Evolutionary conservation across 2,888 invertebrate genomes (phyloP), one percentile per base, ranked within the genome.

Genomic region (Neoscelio sp.): DNA sequence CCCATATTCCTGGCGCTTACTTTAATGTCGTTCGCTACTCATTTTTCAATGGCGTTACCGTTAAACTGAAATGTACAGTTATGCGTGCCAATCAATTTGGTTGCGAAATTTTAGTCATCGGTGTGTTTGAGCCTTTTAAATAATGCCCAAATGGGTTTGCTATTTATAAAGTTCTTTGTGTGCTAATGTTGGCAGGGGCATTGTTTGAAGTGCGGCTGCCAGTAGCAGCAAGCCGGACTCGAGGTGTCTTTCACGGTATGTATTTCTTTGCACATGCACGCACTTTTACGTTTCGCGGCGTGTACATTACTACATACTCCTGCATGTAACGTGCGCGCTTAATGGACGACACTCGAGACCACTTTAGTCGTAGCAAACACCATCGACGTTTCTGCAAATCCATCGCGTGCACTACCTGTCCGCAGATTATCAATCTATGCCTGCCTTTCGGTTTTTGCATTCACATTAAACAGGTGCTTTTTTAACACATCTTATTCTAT

Each of bases 311-410:
- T 77, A 77, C 80, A 80, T 80, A 78, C 78, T 74, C 65, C 54
- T 64, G 76, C 65, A 73, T 67, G 68, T 77, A 79, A 73, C 84
- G 85, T 86, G 85, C 81, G 83, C 85, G 84, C 85, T 89, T 89
- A 89, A 89, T 89, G 89, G 89, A 89, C 85, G 87, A 86, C 87
- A 89, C 89, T 89, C 85, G 89, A 89, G 89, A 89, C 89, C 89
- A 89, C 89, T 89, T 89, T 88, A 87, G 85, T 82, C 87, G 87
- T 85, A 81, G 89, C 89, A 89, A 89, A 89, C 89, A 89, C 85
- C 87, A 85, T 86, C 85, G 85, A 87, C 87, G 86, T 87, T 89
- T 89, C 87, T 88, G 86, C 87, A 89, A 89, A 89, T 85, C 87
- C 87, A 87, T 87, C 85, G 80, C 73, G 75, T 71, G 71, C 54